A percentile compares a stretch with the other conserved stretches of the same genome.
phyloP scores from a whole-genome alignment of 2,113 vertebrate genomes.

The Chaetura pelagica region DNA sequence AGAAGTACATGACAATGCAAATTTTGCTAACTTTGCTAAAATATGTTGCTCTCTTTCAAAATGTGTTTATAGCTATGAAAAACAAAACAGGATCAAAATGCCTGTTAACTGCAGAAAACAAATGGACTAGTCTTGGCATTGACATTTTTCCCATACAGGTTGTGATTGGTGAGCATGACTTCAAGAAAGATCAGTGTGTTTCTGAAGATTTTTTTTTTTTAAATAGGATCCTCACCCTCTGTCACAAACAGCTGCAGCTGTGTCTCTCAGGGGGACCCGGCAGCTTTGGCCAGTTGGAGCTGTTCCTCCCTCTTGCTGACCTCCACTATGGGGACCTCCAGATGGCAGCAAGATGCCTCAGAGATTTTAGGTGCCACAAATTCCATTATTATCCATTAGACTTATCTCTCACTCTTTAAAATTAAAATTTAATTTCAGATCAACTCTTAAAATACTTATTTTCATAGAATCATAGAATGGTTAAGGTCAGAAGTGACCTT shows the following conservation, averaged over 20 bases:
- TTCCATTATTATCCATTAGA: no score
- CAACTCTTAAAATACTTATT: no score
- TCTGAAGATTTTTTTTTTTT: background rate
- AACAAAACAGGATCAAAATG: background rate
- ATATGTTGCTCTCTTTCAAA: background rate
- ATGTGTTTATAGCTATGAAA: background rate
- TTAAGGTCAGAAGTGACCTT: no score
- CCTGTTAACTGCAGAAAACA: background rate
- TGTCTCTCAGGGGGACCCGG: background rate
- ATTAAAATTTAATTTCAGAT: no score
- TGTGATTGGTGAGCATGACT: background rate
- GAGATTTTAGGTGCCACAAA: no score
- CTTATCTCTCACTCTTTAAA: no score
- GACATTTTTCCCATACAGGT: background rate
- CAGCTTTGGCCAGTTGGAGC: accelerated
- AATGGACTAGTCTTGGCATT: background rate
- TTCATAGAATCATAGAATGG: no score
- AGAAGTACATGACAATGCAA: background rate
- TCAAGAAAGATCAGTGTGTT: background rate
- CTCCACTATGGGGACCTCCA: accelerated
- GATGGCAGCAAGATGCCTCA: background rate
- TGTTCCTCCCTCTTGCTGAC: background rate
- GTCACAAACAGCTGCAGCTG: accelerated
- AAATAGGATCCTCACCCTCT: accelerated
- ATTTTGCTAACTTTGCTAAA: background rate